Evolutionary conservation across 2,797 vertebrate genomes (phyloP).

Genomic region (Phrynocephalus guinanensis): DNA sequence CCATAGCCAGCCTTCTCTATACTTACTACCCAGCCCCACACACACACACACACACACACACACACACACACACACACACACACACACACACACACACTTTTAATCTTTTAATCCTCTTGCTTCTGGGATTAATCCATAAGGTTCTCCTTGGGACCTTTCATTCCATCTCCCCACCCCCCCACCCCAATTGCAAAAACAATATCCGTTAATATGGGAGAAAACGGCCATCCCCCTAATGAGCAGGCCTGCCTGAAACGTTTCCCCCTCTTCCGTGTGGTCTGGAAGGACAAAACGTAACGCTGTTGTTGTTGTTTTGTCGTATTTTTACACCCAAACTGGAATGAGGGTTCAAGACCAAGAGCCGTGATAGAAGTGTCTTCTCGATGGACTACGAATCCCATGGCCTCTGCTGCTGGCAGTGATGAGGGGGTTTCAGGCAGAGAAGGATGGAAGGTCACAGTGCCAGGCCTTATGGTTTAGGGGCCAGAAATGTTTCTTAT

Average conservation of each 20-base stretch:
- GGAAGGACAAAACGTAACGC: not conserved
- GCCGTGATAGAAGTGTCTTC: not conserved
- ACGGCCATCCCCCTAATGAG: slow-evolving; percentile 48
- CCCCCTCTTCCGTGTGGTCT: not conserved
- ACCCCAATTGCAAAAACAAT: slow-evolving; percentile 38
- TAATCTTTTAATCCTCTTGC: slow-evolving; percentile 76
- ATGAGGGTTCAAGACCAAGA: not conserved
- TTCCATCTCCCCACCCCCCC: too few relatives aligned
- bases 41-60: not conserved
- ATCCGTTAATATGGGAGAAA: not conserved
- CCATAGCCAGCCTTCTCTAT: slow-evolving; percentile 53
- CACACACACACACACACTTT: slow-evolving; percentile 8
- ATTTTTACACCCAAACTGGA: not conserved
- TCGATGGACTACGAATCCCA: too few relatives aligned
- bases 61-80: not conserved
- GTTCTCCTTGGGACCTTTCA: slow-evolving; percentile 53
- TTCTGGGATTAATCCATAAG: slow-evolving; percentile 65
- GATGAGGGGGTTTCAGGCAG: too few relatives aligned
- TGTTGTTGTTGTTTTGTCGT: too few relatives aligned
- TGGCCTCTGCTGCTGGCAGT: too few relatives aligned
- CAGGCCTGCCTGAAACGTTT: not conserved
- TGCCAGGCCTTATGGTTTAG: too few relatives aligned
- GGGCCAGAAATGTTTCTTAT: too few relatives aligned
- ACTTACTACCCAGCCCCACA: slow-evolving; percentile 44
- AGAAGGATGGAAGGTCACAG: too few relatives aligned